Evolutionary conservation across 2,797 vertebrate species (phyloP).

Genomic region (Mastacembelus armatus): DNA sequence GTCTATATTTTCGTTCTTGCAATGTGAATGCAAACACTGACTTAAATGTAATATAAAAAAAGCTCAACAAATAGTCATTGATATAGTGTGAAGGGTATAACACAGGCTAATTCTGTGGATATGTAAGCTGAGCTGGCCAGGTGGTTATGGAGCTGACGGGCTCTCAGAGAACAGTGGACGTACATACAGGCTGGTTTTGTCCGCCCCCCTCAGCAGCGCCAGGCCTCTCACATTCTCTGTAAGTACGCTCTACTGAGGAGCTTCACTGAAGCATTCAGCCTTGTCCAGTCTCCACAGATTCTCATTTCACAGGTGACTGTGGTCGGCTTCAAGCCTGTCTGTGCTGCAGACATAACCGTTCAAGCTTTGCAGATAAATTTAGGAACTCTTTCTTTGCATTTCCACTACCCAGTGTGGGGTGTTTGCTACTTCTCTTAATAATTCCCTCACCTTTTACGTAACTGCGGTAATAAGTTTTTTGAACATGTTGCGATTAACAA

Average conservation of each 20-base stretch:
- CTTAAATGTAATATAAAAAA: constrained; percentile 54
- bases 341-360: constrained; percentile 76
- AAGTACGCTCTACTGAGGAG: constrained; percentile 75
- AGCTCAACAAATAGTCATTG: constrained; percentile 58
- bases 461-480: not conserved
- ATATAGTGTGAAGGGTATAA: constrained; percentile 56
- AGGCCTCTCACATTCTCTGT: constrained; percentile 77
- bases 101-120: constrained; percentile 67
- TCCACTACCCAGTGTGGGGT: constrained; percentile 64
- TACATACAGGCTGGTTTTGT: constrained; percentile 72
- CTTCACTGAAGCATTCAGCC: constrained; percentile 77
- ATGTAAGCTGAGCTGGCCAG: constrained; percentile 72
- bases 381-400: constrained; percentile 76
- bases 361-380: constrained; percentile 79
- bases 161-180: constrained; percentile 74
- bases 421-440: constrained; percentile 57
- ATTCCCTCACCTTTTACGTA: constrained; percentile 47
- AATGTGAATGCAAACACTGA: constrained; percentile 50
- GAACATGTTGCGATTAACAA: not conserved
- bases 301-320: constrained; percentile 87
- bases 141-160: constrained; percentile 68
- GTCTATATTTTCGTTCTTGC: constrained; percentile 40
- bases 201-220: constrained; percentile 67
- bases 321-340: constrained; percentile 79
- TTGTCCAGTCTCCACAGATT: constrained; percentile 80